Evolutionary conservation across 2,888 invertebrate genomes (phyloP), one percentile per base, ranked within the genome.

Genomic region (Caenorhabditis drosophilae): DNA sequence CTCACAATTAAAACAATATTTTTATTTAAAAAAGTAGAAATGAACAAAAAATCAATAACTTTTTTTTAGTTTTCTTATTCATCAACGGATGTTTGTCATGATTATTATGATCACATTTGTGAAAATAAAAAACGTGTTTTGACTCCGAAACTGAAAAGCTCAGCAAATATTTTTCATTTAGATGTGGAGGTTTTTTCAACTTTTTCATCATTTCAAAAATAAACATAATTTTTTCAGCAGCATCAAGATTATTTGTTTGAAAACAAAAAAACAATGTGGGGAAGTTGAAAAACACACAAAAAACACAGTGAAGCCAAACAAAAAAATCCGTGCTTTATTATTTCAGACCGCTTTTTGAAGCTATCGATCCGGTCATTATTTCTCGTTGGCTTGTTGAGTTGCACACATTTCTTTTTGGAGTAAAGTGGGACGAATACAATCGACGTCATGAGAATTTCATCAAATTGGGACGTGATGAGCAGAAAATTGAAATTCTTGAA

Each of bases 361-460:
- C 36, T 1, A 20, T 49, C 4, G 40, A 57, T 26, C 26, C 38
- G 2, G 53, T 47, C 27, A 3, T 45, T 2, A 31, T 57, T 16
- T 63, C 63, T 1, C 27, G 45, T 26, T 63, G 57, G 57, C 20
- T 53, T 15, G 57, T 63, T 0, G 55, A 63, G 41, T 57, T 57
- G 16, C 41, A 49, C 15, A 63, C 63, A 2, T 57, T 40, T n/a
- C 9, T 34, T 7, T 44, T 53, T 42, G 63, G 63, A n/a, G 27
- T 45, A 0, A 41, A 57, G 20, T 63, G 63, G 63, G n/a, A 9
- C 2, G 35, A 48, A 1, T 49, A 63, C 35, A 31, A 38, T 2
- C 27, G 46, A 25, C 15, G 47, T 23, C 63, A 63, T 31, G 53
- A 63, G 15, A 27, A 27, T 1, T 57, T 53, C 31, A 20, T 45